Conservation (phyloP, 2,113 vertebrate genomes). For the Eretmochelys imbricata region DNA sequence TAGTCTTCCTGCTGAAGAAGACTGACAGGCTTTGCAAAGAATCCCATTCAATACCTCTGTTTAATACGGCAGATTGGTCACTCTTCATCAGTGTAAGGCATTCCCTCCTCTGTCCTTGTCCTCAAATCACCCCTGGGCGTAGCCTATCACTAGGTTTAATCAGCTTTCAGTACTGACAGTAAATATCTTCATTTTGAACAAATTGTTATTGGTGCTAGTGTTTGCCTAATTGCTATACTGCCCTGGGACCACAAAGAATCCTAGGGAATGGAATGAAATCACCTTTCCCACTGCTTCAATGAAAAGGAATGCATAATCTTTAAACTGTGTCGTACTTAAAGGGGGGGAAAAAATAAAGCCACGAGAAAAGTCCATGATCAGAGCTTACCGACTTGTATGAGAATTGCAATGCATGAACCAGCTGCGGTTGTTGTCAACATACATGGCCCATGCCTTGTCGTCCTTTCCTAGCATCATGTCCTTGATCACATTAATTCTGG, state of each 20-base stretch:
- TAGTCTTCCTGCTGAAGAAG: neutral
- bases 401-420: conserved; percentile 99
- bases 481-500: conserved; percentile 92
- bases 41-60: neutral
- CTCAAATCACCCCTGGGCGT: neutral
- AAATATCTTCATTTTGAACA: neutral
- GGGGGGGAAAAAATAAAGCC: rapidly evolving
- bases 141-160: neutral
- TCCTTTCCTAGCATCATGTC: conserved; percentile 99
- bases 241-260: neutral
- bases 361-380: neutral
- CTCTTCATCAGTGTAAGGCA: neutral
- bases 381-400: conserved; percentile 92
- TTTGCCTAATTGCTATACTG: neutral
- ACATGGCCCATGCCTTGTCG: conserved; percentile 99
- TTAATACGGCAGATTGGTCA: neutral
- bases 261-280: neutral
- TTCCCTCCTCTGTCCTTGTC: neutral
- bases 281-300: neutral
- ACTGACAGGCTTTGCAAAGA: neutral
- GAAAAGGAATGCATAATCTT: neutral
- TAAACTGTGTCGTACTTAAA: rapidly evolving
- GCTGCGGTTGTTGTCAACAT: conserved; percentile 99
- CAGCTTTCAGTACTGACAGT: neutral
- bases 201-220: rapidly evolving